Base-by-base conservation (phyloP, 1,140 invertebrate species). In the Drosophila dunni region DNA sequence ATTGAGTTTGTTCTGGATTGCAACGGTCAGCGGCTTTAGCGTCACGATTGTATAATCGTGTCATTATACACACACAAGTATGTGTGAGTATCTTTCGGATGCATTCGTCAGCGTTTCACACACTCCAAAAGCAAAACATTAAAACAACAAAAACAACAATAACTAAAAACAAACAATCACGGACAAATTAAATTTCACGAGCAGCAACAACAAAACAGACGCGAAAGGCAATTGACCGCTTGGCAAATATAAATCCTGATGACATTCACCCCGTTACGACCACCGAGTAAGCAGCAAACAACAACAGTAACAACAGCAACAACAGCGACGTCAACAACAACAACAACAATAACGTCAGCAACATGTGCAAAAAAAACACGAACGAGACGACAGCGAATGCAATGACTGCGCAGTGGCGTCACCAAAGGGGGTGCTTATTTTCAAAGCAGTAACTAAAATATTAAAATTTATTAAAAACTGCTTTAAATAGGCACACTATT, bases 221-320 rank as follows among this genome's bases (percentile, higher is more conserved):
- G 60, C 82, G 56, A 72, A 88, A 89, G 85, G 85, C 85, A 81
- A 79, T 79, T 89, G 85, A 89, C 85, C 84, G 79, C 78, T 75
- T 76, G 65, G 57, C 73, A 79, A 78, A 78, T 68, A 90, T 77
- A 83, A 90, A 82, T 90, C 86, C 86, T 82, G 86, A 90, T 90
- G 86, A 90, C 86, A 90, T 90, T 90, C 86, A 90, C 86, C 86
- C 81, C 86, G 86, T 83, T 86, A 76, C 82, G 86, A 80, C 66
- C 74, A 46, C 42, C 60, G 67, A 48, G 69, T 42, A 61, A 77
- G 51, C 62, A 51, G 57, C n/a, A 48, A 68, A 45, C 64, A 42
- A 17, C 40, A 61, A 36, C 36, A 78, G 38, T 40, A 53, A 62
- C 53, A 56, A 60, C 50, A 63, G 24, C 62, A 42, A 36, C 63